Evolutionary conservation across 1,140 invertebrate species (phyloP).

Genomic region (Diachasma alloeum): DNA sequence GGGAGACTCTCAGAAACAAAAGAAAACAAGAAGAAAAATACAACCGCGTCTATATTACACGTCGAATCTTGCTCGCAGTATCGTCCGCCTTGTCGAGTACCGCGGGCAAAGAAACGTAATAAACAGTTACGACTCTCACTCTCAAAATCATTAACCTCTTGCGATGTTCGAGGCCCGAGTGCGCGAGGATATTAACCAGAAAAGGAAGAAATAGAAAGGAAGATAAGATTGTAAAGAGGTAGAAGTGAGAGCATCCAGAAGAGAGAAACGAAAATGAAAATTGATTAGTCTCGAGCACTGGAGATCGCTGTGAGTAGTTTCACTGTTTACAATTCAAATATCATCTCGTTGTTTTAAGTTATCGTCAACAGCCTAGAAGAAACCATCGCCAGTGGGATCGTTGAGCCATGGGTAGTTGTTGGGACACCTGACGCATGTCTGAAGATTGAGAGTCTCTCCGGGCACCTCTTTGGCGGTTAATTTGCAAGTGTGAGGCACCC

Average conservation of each 20-base stretch:
- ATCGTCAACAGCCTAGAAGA: constrained; percentile 73
- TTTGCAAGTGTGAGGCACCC: constrained; percentile 89
- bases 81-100: constrained; percentile 8
- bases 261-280: not conserved
- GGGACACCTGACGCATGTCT: constrained; percentile 92
- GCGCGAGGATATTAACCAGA: not conserved
- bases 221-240: not conserved
- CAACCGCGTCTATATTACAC: constrained; percentile 51
- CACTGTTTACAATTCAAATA: not conserved
- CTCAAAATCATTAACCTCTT: not conserved
- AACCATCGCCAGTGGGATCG: constrained; percentile 91
- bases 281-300: constrained; percentile 9
- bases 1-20: not conserved
- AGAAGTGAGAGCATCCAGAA: not conserved
- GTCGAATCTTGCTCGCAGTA: constrained; percentile 39
- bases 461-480: constrained; percentile 91
- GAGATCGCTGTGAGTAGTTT: constrained; percentile 26
- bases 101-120: constrained; percentile 4
- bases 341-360: not conserved
- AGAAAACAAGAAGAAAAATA: constrained; percentile 29
- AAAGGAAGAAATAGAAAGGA: not conserved
- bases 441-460: constrained; percentile 90
- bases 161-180: not conserved
- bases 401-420: constrained; percentile 95
- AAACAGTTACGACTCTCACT: constrained; percentile 10